phyloP scores from a whole-genome alignment of 1,140 invertebrate species.

The Gonioctena quinquepunctata region DNA sequence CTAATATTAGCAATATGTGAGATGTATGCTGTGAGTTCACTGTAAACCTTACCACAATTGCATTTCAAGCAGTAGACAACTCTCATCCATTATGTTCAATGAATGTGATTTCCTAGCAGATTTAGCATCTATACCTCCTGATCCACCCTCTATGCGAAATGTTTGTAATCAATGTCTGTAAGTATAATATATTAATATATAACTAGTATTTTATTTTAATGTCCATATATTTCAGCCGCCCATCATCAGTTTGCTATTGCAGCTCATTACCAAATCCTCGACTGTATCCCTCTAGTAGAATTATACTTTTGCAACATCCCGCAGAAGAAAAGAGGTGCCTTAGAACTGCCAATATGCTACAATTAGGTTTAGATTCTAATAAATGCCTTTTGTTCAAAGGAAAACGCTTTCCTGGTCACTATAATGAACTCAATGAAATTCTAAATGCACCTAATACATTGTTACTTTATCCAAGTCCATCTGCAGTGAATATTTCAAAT shows the following conservation, averaged over 20 bases:
- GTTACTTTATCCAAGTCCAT: constrained; percentile 80
- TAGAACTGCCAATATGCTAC: constrained; percentile 86
- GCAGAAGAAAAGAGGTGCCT: constrained; percentile 89
- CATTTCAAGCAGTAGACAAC: too few relatives aligned
- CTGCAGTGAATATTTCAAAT: constrained; percentile 66
- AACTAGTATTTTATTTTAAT: constrained; percentile 42
- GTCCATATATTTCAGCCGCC: constrained; percentile 76
- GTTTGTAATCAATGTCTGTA: constrained; percentile 74
- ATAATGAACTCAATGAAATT: constrained; percentile 70
- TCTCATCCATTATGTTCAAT: constrained; percentile 31
- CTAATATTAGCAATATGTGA: too few relatives aligned
- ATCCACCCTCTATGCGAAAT: constrained; percentile 72
- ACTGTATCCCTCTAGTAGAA: constrained; percentile 67
- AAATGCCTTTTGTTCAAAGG: constrained; percentile 82
- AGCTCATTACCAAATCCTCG: constrained; percentile 72
- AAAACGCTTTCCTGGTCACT: constrained; percentile 79
- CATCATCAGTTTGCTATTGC: constrained; percentile 88
- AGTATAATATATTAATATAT: constrained; percentile 45
- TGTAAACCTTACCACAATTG: too few relatives aligned
- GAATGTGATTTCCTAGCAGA: constrained; percentile 66
- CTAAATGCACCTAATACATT: constrained; percentile 72
- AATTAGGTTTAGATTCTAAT: constrained; percentile 70
- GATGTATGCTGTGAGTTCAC: too few relatives aligned
- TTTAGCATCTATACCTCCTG: constrained; percentile 70
- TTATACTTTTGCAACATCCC: constrained; percentile 89